Base-by-base conservation (phyloP, 2,888 invertebrate genomes). In the Ypsolopha sequella region DNA sequence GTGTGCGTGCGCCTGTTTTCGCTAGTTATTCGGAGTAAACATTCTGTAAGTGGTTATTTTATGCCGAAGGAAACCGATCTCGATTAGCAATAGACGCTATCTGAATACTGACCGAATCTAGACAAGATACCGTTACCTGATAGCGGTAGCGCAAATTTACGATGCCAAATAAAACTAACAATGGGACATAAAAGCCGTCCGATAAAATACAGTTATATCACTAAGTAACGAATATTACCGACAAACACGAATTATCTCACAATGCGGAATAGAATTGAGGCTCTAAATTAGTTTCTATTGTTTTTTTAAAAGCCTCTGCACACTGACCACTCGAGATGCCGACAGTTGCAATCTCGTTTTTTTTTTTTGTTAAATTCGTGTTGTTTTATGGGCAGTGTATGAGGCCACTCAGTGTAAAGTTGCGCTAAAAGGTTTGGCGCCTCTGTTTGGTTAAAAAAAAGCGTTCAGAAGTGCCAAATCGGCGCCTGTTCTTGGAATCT, bases 381-480 rank as follows among this genome's bases (percentile, higher is more conserved):
- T 36, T 44, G 41, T 51, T 50, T 53, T 51, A 39, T 43, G 24
- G 3, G 46, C 48, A 50, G 7, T 39, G 33, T 36, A 36, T 33
- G 50, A 41, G 38, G 47, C 24, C n/a, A 47, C 46, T 36, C 45
- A 10, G 41, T n/a, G 13, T 39, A 45, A 46, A 61, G 59, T 58
- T 58, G 64, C 60, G 56, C 73, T 84, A 85, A 85, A 80, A 85
- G 82, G 79, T 65, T 68, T 78, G 86, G 86, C 86, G 85, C 86
- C 86, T 77, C 56, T 33, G 52, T 43, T 45, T 36, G 41, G 50
- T 56, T 51, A 60, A 72, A 79, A 81, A 85, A 84, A 78, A 70
- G 60, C 59, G 63, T 63, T 63, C 59, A 68, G 69, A 73, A 77
- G 79, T 78, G 82, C 80, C 74, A 82, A 52, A 77, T 76, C 68